Base-by-base conservation (phyloP, 2,888 invertebrate species). In the Aethes cnicana region DNA sequence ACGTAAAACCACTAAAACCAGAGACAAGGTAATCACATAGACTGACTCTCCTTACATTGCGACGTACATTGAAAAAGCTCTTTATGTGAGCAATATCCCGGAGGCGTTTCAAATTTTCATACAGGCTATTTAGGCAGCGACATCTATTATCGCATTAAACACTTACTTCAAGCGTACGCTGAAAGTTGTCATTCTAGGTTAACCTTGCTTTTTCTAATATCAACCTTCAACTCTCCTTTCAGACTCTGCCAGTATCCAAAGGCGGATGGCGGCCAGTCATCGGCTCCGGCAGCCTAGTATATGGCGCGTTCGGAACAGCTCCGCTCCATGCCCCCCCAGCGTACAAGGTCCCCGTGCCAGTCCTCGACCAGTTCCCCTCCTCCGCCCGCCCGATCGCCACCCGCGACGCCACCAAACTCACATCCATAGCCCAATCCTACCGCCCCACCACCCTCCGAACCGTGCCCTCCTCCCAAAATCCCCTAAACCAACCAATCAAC, bases 261-360 rank as follows among this genome's bases (percentile, higher is more conserved):
- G 90, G 92, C 62, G 92, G 92, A 32, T 92, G 92, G 92, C 78
- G 92, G 57, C 92, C 92, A 26, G 92, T 92, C 14, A 69, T 92
- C 9, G 90, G 91, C 2, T 81, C 86, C 2, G 66, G 78, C 14
- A 83, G 86, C 1, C 69, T 84, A 0, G 53, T 83, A 1, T 90
- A 87, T 63, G 78, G 68, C 41, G 59, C 82, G 2, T 78, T 69
- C 53, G 78, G 77, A 42, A 79, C 76, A 5, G 74, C 82, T 7
- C 81, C 83, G 0, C 68, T 86, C 0, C 87, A 86, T 59, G 72
- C 84, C 4, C 80, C 77, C 5, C 63, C 60, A 2, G 44, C 77
- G 2, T 86, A 89, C 69, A 87, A 85, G 60, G 70, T 83, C 36
- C 83, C 84, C 1, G 68, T 78, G 0, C 79, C 82, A 3, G 76